A percentile compares a stretch with the other conserved stretches of the same genome.
Conservation (phyloP, 92 coral and sea anemone species). For the Bergia sp. region DNA sequence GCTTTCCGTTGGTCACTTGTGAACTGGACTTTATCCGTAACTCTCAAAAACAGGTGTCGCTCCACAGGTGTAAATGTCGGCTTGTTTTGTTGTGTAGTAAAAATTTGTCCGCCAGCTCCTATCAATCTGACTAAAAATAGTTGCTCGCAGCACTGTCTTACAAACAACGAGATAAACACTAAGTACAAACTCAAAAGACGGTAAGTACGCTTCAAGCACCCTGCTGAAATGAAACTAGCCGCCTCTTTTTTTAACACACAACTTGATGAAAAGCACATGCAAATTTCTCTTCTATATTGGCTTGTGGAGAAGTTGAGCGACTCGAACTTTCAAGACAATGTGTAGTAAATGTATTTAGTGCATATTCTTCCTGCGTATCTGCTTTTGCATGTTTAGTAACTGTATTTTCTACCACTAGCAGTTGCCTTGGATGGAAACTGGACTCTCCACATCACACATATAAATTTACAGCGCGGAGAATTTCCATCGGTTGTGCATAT, state of each 20-base stretch:
- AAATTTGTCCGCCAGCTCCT: neutral
- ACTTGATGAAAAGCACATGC: neutral
- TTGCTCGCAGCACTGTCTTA: neutral
- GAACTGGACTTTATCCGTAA: neutral
- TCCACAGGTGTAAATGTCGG: neutral
- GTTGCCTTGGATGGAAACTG: neutral
- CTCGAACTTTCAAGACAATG: neutral
- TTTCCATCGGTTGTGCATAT: neutral
- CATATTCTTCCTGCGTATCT: neutral
- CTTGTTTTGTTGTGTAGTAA: neutral
- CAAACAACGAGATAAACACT: neutral
- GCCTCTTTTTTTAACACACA: neutral
- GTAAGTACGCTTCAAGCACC: neutral
- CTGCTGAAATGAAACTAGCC: neutral
- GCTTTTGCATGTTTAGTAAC: neutral
- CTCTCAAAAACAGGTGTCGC: neutral
- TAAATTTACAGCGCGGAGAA: neutral
- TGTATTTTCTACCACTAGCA: neutral
- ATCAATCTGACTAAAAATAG: neutral
- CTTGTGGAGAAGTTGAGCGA: neutral
- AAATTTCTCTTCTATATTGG: neutral
- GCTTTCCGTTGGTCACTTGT: neutral
- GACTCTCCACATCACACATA: neutral
- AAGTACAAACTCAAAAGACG: neutral
- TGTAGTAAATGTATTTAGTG: too few species aligned